Conservation (phyloP, 2,888 invertebrate species). For the Holacanthella duospinosa region DNA sequence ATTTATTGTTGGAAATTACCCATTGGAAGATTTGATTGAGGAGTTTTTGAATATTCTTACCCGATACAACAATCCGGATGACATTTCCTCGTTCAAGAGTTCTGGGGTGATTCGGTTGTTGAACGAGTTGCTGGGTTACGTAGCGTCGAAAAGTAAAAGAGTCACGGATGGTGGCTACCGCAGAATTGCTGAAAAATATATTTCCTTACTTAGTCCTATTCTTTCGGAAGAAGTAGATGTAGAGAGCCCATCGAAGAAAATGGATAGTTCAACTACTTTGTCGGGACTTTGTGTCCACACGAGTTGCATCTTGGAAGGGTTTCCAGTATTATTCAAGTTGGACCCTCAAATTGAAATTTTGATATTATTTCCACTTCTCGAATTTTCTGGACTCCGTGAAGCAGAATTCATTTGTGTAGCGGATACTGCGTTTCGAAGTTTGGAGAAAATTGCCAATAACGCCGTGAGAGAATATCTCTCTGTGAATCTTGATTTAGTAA, state of each 20-base stretch:
- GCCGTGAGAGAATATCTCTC: constrained; percentile 14
- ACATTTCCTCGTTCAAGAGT: neutral
- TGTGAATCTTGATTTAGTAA: constrained; percentile 23
- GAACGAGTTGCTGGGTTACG: neutral
- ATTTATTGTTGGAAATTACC: neutral
- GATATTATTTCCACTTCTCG: neutral
- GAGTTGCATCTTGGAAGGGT: neutral
- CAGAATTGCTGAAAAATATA: neutral
- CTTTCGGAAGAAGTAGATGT: neutral
- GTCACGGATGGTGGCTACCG: neutral
- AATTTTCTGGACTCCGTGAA: neutral
- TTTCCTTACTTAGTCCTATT: neutral
- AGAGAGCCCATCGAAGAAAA: neutral
- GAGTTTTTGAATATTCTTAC: neutral
- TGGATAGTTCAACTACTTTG: neutral
- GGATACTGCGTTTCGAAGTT: constrained; percentile 13
- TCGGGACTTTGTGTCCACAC: neutral
- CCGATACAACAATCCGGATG: neutral
- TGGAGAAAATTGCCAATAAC: constrained; percentile 10
- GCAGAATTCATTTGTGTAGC: constrained; percentile 2
- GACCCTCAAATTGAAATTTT: neutral
- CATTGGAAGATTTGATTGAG: neutral
- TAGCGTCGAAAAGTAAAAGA: neutral
- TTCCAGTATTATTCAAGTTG: neutral
- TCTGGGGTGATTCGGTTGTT: neutral